Conservation (phyloP, 2,797 vertebrate genomes). For the Choloepus didactylus region DNA sequence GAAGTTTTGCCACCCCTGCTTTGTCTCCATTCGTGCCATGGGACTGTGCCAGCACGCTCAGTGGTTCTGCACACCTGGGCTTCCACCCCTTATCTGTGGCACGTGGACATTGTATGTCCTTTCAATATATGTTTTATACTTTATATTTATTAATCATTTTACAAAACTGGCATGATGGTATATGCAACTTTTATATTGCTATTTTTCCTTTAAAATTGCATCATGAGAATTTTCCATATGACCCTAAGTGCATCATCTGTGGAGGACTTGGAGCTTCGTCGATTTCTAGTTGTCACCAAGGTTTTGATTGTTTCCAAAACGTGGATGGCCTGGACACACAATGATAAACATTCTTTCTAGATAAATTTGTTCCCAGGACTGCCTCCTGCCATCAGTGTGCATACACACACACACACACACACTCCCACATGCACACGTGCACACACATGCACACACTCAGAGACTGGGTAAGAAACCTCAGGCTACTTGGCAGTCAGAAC, state of each 20-base stretch:
- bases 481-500: background rate
- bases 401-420: accelerated
- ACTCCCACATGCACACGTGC: background rate
- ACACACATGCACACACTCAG: background rate
- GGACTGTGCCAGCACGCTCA: background rate
- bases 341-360: background rate
- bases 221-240: background rate
- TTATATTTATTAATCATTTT: background rate
- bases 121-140: background rate
- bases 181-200: background rate
- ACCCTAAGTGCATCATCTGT: background rate
- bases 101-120: background rate
- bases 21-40: background rate
- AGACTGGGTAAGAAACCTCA: background rate
- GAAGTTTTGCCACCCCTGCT: background rate
- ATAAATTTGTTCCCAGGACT: background rate
- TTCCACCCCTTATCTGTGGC: background rate
- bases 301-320: background rate
- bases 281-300: background rate
- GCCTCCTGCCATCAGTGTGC: too few species aligned
- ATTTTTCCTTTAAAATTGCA: background rate
- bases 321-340: background rate
- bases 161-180: background rate
- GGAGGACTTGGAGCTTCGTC: background rate
- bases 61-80: too few species aligned